Evolutionary conservation across 2,888 invertebrate species (phyloP).

Genomic region (Gymnocheta viridis): DNA sequence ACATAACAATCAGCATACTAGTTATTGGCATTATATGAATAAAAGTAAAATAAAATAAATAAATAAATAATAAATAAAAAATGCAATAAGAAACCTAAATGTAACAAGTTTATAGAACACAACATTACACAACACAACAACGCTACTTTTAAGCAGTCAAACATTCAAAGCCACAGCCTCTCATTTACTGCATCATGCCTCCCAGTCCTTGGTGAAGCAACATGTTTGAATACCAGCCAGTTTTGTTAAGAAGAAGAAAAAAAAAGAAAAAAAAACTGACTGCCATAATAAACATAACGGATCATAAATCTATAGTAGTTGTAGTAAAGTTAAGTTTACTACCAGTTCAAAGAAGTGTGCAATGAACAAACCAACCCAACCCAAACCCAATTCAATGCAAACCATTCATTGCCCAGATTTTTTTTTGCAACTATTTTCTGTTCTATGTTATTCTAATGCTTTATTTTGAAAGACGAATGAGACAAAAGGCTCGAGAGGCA

Average conservation of each 20-base stretch:
- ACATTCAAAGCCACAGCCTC: not conserved
- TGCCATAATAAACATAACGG: slow-evolving; percentile 69
- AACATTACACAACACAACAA: too few relatives aligned
- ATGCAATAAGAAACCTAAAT: slow-evolving; percentile 36
- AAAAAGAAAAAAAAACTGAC: slow-evolving; percentile 17
- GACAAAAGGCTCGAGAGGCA: not conserved
- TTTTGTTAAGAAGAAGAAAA: slow-evolving; percentile 34
- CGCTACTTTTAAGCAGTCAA: slow-evolving; percentile 3
- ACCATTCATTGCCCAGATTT: slow-evolving; percentile 36
- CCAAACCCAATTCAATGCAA: slow-evolving; percentile 50
- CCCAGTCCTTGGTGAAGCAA: not conserved
- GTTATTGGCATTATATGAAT: slow-evolving; percentile 14
- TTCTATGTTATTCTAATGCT: slow-evolving; percentile 37
- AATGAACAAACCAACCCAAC: slow-evolving; percentile 32
- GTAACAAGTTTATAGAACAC: slow-evolving; percentile 50
- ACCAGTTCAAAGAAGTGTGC: slow-evolving; percentile 49
- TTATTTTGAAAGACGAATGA: not conserved
- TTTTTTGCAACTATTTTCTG: slow-evolving; percentile 1
- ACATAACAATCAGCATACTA: slow-evolving; percentile 64
- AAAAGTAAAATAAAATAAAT: too few relatives aligned
- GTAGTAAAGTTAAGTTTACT: slow-evolving; percentile 35
- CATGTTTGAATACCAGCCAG: slow-evolving; percentile 15
- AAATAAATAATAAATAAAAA: slow-evolving; percentile 12
- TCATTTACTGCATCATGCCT: not conserved
- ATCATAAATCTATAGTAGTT: slow-evolving; percentile 65